phyloP scores from a whole-genome alignment of 2,113 vertebrate species.

The Sula dactylatra region DNA sequence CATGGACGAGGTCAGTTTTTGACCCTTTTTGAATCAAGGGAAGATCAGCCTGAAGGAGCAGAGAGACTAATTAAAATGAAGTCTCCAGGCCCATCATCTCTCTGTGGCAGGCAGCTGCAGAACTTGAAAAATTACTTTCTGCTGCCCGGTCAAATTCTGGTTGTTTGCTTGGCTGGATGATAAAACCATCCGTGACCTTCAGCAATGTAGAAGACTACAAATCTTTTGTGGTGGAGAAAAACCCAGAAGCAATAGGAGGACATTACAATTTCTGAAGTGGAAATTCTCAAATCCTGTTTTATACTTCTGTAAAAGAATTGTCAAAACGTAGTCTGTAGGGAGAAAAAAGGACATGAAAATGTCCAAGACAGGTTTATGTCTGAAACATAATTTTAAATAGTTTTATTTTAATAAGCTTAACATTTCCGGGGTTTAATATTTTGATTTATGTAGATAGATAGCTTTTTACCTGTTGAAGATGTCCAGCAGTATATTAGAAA shows the following conservation, averaged over 20 bases:
- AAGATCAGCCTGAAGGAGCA: not conserved
- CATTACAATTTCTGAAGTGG: not conserved
- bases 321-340: not conserved
- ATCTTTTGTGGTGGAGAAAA: not conserved
- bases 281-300: not conserved
- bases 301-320: not conserved
- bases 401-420: not conserved
- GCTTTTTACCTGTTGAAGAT: not conserved
- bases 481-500: not conserved
- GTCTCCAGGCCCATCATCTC: not conserved
- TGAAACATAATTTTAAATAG: not conserved
- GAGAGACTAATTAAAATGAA: conserved; percentile 26
- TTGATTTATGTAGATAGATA: not conserved
- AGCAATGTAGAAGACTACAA: not conserved
- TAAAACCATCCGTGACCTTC: conserved; percentile 3
- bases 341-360: not conserved
- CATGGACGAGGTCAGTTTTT: not conserved
- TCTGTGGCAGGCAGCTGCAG: not conserved
- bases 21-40: not conserved
- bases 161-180: conserved; percentile 28
- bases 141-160: not conserved
- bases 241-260: not conserved
- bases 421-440: not conserved
- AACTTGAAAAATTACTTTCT: conserved; percentile 1
- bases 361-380: not conserved